Conservation (phyloP, 2,797 vertebrate genomes). For the Sciurus vulgaris region DNA sequence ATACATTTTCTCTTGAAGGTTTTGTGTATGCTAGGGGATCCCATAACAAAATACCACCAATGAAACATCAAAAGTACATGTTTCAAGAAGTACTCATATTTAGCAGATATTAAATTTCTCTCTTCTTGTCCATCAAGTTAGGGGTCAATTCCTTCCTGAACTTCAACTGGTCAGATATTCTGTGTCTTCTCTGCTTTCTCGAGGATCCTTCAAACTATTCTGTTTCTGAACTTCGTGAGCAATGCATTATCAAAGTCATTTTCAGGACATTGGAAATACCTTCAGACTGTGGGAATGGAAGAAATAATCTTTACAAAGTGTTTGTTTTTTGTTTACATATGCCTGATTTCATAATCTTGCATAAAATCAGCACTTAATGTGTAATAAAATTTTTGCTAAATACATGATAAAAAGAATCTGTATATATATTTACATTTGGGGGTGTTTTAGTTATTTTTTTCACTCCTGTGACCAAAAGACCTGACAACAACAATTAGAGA, state of each 20-base stretch:
- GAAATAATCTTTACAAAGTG: conserved; percentile 81
- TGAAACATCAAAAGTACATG: not conserved
- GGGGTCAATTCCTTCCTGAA: conserved; percentile 84
- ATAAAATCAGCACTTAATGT: not conserved
- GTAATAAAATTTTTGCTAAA: not conserved
- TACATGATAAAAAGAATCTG: not conserved
- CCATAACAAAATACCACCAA: not conserved
- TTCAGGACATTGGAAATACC: conserved; percentile 82
- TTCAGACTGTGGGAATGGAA: conserved; percentile 82
- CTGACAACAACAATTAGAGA: no score
- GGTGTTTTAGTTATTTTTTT: no score
- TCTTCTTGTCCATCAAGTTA: conserved; percentile 81
- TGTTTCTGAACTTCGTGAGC: conserved; percentile 84
- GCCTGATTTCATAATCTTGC: not conserved
- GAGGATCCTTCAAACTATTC: conserved; percentile 87
- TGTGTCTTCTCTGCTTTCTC: conserved; percentile 86
- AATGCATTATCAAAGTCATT: conserved; percentile 84
- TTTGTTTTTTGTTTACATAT: not conserved
- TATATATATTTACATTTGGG: not conserved
- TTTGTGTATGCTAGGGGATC: not conserved
- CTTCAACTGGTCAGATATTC: conserved; percentile 86
- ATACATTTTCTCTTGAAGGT: not conserved
- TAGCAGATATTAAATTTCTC: not conserved
- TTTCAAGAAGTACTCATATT: not conserved
- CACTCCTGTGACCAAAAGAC: no score